Evolutionary conservation across 1,140 invertebrate genomes (phyloP), one percentile per base, ranked within the genome.

Genomic region (Euura lappo): DNA sequence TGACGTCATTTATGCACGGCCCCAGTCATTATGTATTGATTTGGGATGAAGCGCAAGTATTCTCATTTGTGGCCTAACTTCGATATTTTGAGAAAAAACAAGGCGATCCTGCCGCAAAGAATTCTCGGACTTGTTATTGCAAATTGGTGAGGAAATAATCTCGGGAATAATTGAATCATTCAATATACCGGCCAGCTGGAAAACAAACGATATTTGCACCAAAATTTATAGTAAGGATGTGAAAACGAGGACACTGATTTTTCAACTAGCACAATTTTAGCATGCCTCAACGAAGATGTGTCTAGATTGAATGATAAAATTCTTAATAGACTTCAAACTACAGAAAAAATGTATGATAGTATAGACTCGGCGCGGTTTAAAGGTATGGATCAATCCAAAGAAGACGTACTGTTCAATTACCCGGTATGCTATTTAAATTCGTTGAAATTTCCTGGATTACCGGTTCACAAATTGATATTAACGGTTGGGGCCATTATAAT

Each of bases 231-330:
- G 69, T 11, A 6, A 44, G 47, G 47, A 51, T 7, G 7, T 51
- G 47, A 51, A 51, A 7, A n/a, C 69, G 45, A 28, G 28, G 28
- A 28, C 28, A 28, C 28, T 28, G 28, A 28, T 28, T 0, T 28
- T 28, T 28, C 28, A 28, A 28, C 28, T 28, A 28, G 28, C 28
- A 28, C 28, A 28, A 28, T 28, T 28, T 28, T 28, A 28, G 65
- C 66, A 42, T 72, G 71, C 13, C 71, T 69, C 68, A 72, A 68
- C 44, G 67, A 69, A 68, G 45, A 69, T 47, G 47, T 60, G 45
- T 72, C 5, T 47, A 60, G 28, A 28, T 28, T 28, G 28, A 28
- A 28, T 28, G 28, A 28, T 28, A 28, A 28, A 28, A 28, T 28
- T 28, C 28, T 28, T 28, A 28, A 28, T 28, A 1, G 28, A 28